A percentile compares a stretch with the other conserved stretches of the same genome.
These are phyloP conservation scores for Athalia circularis DNA, from an alignment of 2,888 invertebrate genomes.

Conservation along the genomic window DNA sequence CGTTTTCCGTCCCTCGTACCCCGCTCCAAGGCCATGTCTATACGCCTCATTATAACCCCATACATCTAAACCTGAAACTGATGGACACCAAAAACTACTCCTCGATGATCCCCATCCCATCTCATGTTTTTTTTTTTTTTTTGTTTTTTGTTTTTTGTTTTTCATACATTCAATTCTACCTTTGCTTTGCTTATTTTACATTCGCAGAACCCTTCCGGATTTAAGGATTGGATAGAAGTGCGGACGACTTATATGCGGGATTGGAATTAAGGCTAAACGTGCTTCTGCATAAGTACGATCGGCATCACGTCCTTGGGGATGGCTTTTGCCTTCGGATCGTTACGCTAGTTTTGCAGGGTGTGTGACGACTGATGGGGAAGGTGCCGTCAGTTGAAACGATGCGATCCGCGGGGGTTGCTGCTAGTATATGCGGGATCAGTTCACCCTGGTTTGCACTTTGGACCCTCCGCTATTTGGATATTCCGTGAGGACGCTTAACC, in stretches of 20 bases:
- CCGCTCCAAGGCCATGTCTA: conserved; percentile 17
- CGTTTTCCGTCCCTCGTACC: neutral
- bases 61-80: conserved; percentile 28
- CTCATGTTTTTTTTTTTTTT: neutral
- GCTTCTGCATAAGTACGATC: conserved; percentile 62
- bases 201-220: no score
- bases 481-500: conserved; percentile 61
- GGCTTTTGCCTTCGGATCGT: no score
- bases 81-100: conserved; percentile 6
- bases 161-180: no score
- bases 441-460: conserved; percentile 56
- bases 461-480: neutral
- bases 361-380: conserved; percentile 67
- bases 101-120: neutral
- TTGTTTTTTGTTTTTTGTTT: no score
- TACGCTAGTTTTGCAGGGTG: conserved; percentile 19
- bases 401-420: conserved; percentile 62
- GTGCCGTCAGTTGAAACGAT: conserved; percentile 69
- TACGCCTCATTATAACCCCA: conserved; percentile 38
- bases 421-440: conserved; percentile 61
- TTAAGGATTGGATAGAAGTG: no score
- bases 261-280: conserved; percentile 55
- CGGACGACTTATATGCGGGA: neutral
- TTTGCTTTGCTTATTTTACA: no score
- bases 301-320: conserved; percentile 55